Percentiles rank a stretch among this genome's conserved stretches.
Conservation (phyloP, 1,140 invertebrate species). For the Heliconius eleuchia region DNA sequence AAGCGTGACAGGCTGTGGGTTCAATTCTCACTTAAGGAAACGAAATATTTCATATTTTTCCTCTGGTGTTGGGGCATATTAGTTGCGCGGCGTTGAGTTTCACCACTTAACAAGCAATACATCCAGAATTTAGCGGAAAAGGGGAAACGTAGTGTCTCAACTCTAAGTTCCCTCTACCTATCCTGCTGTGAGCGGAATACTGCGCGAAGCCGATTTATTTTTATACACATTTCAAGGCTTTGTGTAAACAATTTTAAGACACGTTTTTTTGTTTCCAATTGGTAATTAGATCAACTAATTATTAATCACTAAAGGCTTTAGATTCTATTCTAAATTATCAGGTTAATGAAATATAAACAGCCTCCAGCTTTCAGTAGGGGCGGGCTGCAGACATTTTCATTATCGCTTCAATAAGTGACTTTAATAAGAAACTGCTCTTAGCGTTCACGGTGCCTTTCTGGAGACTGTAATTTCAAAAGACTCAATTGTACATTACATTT, state of each 20-base stretch:
- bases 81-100: no score
- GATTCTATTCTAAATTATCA: constrained; percentile 20
- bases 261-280: neutral
- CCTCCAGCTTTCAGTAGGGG: constrained; percentile 17
- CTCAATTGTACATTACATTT: constrained; percentile 5
- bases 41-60: no score
- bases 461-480: neutral
- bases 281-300: neutral
- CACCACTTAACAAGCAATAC: no score
- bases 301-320: constrained; percentile 18
- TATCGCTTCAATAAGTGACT: constrained; percentile 32
- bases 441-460: constrained; percentile 17
- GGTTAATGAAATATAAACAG: constrained; percentile 36
- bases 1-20: no score
- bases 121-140: no score
- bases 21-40: no score
- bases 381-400: constrained; percentile 28
- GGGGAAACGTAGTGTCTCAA: no score
- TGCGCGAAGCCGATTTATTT: neutral
- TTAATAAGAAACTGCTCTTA: constrained; percentile 34
- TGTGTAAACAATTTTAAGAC: neutral
- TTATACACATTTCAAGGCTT: neutral
- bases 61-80: no score
- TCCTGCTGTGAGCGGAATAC: no score
- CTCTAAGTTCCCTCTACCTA: no score